Percentiles rank a stretch among this genome's conserved stretches.
Evolutionary conservation across 1,140 invertebrate genomes (phyloP).

Genomic region (Chrysoperla carnea): DNA sequence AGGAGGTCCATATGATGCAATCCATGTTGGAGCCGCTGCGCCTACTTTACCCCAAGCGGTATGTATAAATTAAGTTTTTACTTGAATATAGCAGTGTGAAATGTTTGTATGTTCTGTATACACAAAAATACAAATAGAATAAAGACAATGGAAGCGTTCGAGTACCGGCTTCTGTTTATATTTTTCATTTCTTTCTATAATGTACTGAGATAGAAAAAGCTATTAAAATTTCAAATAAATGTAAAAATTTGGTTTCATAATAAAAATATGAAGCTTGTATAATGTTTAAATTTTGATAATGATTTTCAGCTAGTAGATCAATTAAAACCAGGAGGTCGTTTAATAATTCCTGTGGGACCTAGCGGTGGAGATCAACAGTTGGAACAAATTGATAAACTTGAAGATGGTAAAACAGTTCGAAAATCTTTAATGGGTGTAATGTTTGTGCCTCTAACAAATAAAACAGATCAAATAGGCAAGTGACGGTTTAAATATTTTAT

Average conservation of each 20-base stretch:
- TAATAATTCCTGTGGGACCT: constrained; percentile 84
- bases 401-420: constrained; percentile 58
- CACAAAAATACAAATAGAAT: too few species aligned
- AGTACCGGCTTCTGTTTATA: neutral
- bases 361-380: constrained; percentile 66
- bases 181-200: neutral
- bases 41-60: constrained; percentile 55
- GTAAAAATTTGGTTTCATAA: too few species aligned
- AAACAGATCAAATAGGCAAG: constrained; percentile 36
- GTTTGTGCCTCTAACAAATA: constrained; percentile 92
- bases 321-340: constrained; percentile 60
- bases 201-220: too few species aligned
- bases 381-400: constrained; percentile 74
- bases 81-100: too few species aligned
- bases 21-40: constrained; percentile 87
- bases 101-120: too few species aligned
- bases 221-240: too few species aligned
- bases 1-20: constrained; percentile 74
- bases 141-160: neutral
- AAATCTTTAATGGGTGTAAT: constrained; percentile 86
- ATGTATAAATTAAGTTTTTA: constrained; percentile 18
- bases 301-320: constrained; percentile 31
- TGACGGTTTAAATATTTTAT: neutral
- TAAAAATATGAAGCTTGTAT: too few species aligned
- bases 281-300: constrained; percentile 5